These are phyloP conservation scores for Speoplatyrhinus poulsoni DNA, from an alignment of 2,113 vertebrate species.

Conservation along the genomic window DNA sequence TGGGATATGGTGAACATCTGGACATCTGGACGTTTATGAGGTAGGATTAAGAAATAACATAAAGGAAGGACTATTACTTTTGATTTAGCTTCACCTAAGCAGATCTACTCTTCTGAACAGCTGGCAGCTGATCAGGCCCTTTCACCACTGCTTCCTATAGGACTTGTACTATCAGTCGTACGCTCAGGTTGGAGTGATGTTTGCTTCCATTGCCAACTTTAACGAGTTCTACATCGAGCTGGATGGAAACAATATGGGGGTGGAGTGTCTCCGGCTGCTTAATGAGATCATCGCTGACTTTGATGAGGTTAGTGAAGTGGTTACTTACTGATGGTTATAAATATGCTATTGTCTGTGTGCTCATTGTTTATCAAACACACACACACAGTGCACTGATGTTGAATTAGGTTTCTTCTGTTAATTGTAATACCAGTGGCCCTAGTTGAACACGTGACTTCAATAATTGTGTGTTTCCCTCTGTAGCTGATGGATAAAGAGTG, in stretches of 20 bases:
- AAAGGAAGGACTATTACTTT: no score
- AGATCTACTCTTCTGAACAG: no score
- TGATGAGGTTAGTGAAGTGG: conserved; percentile 84
- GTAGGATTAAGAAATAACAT: no score
- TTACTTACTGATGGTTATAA: background rate
- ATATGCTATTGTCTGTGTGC: no score
- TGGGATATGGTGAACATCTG: no score
- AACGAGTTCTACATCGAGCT: conserved; percentile 99
- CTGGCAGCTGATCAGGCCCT: no score
- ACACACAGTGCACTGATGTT: no score
- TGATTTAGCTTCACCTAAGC: no score
- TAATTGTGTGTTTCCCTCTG: conserved; percentile 6
- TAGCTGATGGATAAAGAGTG: conserved; percentile 98
- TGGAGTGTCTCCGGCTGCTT: conserved; percentile 95
- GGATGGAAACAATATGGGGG: conserved; percentile 99
- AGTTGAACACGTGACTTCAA: background rate
- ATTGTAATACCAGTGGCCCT: background rate
- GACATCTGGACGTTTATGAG: no score
- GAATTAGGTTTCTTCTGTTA: background rate
- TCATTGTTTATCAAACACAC: no score
- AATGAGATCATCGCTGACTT: conserved; percentile 99
- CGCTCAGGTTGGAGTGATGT: conserved; percentile 96
- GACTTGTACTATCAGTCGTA: conserved; percentile 99
- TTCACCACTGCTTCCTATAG: conserved; percentile 63
- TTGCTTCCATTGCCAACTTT: conserved; percentile 98